phyloP scores from a whole-genome alignment of 1,140 invertebrate genomes.

The Cyphomyrmex costatus region DNA sequence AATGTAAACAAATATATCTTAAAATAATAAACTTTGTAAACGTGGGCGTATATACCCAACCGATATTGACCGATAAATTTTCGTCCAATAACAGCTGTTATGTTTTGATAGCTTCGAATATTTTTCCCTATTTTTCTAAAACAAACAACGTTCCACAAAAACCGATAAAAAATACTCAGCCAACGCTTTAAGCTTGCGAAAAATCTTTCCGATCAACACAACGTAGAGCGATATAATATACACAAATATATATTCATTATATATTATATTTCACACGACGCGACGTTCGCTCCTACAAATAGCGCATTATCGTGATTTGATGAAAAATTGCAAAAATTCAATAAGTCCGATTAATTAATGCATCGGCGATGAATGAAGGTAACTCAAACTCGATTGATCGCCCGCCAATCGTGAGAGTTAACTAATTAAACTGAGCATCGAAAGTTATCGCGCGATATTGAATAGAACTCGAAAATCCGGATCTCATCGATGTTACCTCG shows the following conservation, averaged over 20 bases:
- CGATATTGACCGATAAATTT: conserved; percentile 48
- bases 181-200: not conserved
- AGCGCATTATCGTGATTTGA: not conserved
- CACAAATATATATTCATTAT: too few relatives aligned
- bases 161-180: conserved; percentile 42
- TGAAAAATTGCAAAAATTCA: conserved; percentile 36
- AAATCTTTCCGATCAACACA: not conserved
- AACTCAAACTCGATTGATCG: conserved; percentile 54
- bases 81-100: conserved; percentile 36
- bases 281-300: not conserved
- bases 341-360: conserved; percentile 54
- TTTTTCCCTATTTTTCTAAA: conserved; percentile 39
- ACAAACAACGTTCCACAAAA: conserved; percentile 43
- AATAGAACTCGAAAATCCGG: conserved; percentile 38
- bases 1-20: conserved; percentile 39
- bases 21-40: conserved; percentile 58
- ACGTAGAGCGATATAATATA: not conserved
- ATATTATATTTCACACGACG: not conserved
- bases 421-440: conserved; percentile 60
- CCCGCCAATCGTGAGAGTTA: conserved; percentile 18
- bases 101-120: conserved; percentile 36
- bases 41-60: not conserved
- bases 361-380: not conserved
- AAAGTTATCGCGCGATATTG: conserved; percentile 62
- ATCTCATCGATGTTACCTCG: conserved; percentile 44